Percentiles rank a stretch among this genome's conserved stretches.
These are phyloP conservation scores for Chloroclysta siterata DNA, from an alignment of 2,888 invertebrate genomes.

Conservation along the genomic window DNA sequence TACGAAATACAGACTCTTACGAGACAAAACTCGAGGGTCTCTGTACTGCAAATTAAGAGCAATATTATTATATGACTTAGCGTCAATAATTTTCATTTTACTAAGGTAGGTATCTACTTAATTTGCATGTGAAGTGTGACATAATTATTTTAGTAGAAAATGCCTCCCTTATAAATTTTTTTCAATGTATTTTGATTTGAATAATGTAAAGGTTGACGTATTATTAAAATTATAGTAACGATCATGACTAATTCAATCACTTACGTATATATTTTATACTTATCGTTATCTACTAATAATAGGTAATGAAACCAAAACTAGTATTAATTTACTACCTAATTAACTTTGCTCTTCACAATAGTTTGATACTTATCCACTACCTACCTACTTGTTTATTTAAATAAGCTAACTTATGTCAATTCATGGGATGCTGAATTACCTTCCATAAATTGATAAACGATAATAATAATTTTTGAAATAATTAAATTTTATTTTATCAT, in stretches of 20 bases:
- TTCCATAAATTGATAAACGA: constrained; percentile 66
- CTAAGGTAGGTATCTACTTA: background rate
- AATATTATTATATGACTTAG: constrained; percentile 5
- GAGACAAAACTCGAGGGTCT: background rate
- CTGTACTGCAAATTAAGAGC: background rate
- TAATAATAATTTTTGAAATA: background rate
- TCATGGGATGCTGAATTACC: constrained; percentile 30
- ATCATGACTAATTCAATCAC: too few species aligned
- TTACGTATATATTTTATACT: background rate
- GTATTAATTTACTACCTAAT: constrained; percentile 48
- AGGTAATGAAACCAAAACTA: constrained; percentile 56
- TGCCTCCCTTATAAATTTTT: constrained; percentile 7
- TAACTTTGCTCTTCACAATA: constrained; percentile 32
- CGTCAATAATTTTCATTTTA: background rate
- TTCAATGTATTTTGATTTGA: constrained; percentile 17
- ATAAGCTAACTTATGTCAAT: background rate
- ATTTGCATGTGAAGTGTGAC: constrained; percentile 27
- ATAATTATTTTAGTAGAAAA: constrained; percentile 18
- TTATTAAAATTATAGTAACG: constrained; percentile 21
- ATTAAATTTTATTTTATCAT: constrained; percentile 3
- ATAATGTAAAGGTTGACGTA: constrained; percentile 24
- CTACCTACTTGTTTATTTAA: constrained; percentile 27
- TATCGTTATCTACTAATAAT: constrained; percentile 18
- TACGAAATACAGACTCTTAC: background rate
- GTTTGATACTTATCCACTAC: constrained; percentile 3